Conservation (phyloP, 2,113 vertebrate species). For the Falcunculus frontatus region DNA sequence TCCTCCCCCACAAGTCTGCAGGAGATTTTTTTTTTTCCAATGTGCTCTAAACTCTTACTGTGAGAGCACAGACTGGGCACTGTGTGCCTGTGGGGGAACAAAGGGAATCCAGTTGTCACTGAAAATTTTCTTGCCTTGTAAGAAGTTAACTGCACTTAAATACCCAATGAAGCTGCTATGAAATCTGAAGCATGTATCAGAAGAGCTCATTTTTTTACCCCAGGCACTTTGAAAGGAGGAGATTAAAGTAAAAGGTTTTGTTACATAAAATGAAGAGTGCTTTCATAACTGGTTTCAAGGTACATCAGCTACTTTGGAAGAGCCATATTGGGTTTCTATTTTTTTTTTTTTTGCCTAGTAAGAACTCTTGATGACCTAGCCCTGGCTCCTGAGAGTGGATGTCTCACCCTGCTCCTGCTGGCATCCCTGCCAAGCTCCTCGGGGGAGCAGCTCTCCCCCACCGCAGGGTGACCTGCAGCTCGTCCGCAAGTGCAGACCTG, state of each 20-base stretch:
- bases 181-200: not conserved
- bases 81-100: not conserved
- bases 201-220: not conserved
- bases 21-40: not conserved
- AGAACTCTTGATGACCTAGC: not conserved
- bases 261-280: not conserved
- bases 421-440: not conserved
- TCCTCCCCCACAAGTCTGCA: not conserved
- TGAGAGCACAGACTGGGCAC: not conserved
- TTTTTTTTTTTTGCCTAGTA: not conserved
- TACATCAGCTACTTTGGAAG: not conserved
- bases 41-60: not conserved
- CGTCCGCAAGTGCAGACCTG: rapidly evolving
- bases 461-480: rapidly evolving
- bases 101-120: not conserved
- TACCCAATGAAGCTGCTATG: not conserved
- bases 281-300: not conserved
- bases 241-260: not conserved
- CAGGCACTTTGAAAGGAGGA: not conserved
- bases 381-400: not conserved
- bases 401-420: not conserved
- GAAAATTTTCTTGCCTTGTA: not conserved
- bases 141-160: not conserved
- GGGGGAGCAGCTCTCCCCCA: not conserved
- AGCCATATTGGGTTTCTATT: rapidly evolving